These are phyloP conservation scores for Girardinus metallicus DNA, from an alignment of 2,797 vertebrate species.

Conservation along the genomic window DNA sequence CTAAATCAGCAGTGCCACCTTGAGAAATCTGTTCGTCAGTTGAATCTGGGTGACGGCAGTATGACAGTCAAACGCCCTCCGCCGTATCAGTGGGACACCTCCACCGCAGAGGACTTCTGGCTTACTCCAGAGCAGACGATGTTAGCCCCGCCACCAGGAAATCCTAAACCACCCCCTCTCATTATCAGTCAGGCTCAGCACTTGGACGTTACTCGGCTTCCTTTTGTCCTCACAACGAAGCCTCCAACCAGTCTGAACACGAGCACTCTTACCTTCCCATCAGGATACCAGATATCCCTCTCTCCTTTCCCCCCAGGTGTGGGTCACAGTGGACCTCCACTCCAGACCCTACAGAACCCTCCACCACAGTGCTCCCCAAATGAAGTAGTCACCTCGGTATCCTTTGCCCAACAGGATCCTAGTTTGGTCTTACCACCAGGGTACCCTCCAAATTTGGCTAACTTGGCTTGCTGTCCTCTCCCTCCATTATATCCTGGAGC, in stretches of 20 bases:
- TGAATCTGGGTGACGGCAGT: conserved; percentile 79
- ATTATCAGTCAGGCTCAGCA: conserved; percentile 91
- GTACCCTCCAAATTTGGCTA: conserved; percentile 89
- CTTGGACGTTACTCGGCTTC: conserved; percentile 90
- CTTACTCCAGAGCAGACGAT: conserved; percentile 92
- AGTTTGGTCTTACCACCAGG: conserved; percentile 88
- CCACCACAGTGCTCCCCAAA: conserved; percentile 86
- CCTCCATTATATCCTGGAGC: conserved; percentile 96
- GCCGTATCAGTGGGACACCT: conserved; percentile 95
- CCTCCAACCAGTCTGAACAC: conserved; percentile 87
- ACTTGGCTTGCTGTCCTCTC: conserved; percentile 91
- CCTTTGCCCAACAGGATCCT: conserved; percentile 90
- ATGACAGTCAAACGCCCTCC: conserved; percentile 90
- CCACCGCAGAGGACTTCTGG: conserved; percentile 94
- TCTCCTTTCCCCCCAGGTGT: conserved; percentile 87
- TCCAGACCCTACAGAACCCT: conserved; percentile 87
- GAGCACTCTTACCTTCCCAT: conserved; percentile 87
- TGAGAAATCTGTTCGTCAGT: conserved; percentile 74
- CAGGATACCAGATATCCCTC: conserved; percentile 89
- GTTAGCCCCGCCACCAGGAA: conserved; percentile 82
- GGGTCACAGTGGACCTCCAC: conserved; percentile 80
- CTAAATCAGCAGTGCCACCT: conserved; percentile 90
- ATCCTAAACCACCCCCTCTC: conserved; percentile 89
- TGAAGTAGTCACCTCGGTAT: conserved; percentile 85
- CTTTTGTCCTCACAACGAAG: conserved; percentile 92